A percentile compares a stretch with the other conserved stretches of the same genome.
These are phyloP conservation scores for Platalea minor DNA, from an alignment of 2,797 vertebrate genomes.

Conservation along the genomic window DNA sequence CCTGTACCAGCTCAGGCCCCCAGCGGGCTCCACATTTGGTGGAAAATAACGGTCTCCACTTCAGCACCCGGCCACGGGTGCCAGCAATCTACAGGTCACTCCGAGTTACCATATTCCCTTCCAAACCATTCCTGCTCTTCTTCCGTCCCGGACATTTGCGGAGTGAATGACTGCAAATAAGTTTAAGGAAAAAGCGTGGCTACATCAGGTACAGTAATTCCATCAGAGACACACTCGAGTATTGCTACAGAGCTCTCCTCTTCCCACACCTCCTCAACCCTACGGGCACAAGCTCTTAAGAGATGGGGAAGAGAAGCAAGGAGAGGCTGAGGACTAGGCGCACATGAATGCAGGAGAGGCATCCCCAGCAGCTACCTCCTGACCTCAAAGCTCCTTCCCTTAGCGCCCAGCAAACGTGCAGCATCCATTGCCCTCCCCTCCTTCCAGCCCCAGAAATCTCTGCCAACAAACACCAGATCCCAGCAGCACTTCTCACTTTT, in stretches of 20 bases:
- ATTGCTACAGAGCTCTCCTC: background rate
- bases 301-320: background rate
- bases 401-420: background rate
- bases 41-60: background rate
- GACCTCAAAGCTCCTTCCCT: background rate
- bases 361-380: background rate
- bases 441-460: background rate
- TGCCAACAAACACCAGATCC: background rate
- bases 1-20: background rate
- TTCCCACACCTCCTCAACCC: background rate
- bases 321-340: background rate
- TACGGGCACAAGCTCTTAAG: background rate
- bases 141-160: background rate
- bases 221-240: background rate
- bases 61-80: background rate
- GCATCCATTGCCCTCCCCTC: background rate
- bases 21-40: background rate
- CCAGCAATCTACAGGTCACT: background rate
- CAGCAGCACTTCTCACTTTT: background rate
- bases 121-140: background rate
- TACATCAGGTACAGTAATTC: background rate
- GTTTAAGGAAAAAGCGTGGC: background rate
- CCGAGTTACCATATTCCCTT: background rate
- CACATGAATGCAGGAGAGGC: background rate
- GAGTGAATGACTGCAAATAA: background rate